phyloP scores from a whole-genome alignment of 2,888 invertebrate species.

The Dioctria rufipes region DNA sequence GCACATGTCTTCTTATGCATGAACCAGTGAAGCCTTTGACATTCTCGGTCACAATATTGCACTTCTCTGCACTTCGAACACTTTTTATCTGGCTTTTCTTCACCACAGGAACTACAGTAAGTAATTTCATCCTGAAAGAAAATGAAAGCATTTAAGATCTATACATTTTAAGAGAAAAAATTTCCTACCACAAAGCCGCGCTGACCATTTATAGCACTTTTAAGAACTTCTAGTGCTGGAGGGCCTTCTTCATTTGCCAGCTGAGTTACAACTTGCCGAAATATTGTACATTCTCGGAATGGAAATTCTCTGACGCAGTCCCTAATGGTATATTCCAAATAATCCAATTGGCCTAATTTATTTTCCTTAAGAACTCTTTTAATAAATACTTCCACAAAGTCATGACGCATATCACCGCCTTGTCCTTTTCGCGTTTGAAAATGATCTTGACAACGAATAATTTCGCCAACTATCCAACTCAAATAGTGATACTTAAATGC shows the following conservation, averaged over 20 bases:
- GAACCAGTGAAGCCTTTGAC: slow-evolving; percentile 95
- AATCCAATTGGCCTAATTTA: slow-evolving; percentile 79
- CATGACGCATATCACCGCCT: slow-evolving; percentile 68
- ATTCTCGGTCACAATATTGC: slow-evolving; percentile 94
- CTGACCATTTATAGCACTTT: slow-evolving; percentile 90
- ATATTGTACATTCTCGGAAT: slow-evolving; percentile 89
- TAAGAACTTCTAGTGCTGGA: slow-evolving; percentile 80
- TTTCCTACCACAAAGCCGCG: slow-evolving; percentile 78
- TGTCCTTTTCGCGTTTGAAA: slow-evolving; percentile 74
- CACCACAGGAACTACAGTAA: slow-evolving; percentile 88
- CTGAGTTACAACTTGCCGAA: slow-evolving; percentile 85
- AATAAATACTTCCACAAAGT: slow-evolving; percentile 82
- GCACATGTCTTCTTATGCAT: slow-evolving; percentile 90
- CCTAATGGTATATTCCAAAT: slow-evolving; percentile 83
- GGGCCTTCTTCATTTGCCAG: slow-evolving; percentile 81
- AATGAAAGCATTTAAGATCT: neutral
- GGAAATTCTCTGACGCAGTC: slow-evolving; percentile 93
- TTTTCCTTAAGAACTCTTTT: slow-evolving; percentile 84
- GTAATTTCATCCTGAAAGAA: slow-evolving; percentile 73
- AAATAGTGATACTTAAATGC: slow-evolving; percentile 92
- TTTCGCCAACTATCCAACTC: slow-evolving; percentile 81
- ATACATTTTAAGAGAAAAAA: neutral
- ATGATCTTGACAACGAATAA: slow-evolving; percentile 79
- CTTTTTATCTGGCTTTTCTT: slow-evolving; percentile 91
- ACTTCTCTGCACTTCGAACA: slow-evolving; percentile 96